Conservation (phyloP, 2,888 invertebrate species). For the Agonopterix alstromeriana region DNA sequence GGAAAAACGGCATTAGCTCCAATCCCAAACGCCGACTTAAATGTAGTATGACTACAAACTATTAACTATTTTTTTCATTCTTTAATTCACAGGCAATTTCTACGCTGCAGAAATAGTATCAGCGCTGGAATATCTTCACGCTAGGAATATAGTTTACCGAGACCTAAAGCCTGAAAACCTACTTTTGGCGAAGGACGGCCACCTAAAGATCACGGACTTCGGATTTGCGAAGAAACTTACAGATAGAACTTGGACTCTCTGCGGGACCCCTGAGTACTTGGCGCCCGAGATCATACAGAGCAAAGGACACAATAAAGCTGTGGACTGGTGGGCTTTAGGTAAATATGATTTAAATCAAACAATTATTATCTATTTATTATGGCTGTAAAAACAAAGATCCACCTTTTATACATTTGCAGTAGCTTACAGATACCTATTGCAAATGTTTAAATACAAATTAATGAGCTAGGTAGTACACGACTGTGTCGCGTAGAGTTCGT, state of each 20-base stretch:
- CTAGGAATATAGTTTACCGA: constrained; percentile 89
- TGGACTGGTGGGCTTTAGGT: constrained; percentile 99
- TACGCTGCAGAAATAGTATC: constrained; percentile 96
- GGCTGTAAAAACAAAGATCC: too few relatives aligned
- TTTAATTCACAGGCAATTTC: constrained; percentile 82
- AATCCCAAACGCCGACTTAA: too few relatives aligned
- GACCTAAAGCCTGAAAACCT: constrained; percentile 97
- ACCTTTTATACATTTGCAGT: too few relatives aligned
- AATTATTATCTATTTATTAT: too few relatives aligned
- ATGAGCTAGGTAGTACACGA: too few relatives aligned
- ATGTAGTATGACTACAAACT: too few relatives aligned
- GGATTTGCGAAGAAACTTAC: constrained; percentile 97
- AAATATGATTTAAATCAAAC: constrained; percentile 24
- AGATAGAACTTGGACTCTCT: constrained; percentile 97
- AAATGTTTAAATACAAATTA: too few relatives aligned
- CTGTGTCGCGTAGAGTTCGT: too few relatives aligned
- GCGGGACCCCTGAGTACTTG: constrained; percentile 98
- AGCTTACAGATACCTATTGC: too few relatives aligned
- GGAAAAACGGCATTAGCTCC: too few relatives aligned
- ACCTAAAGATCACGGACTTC: constrained; percentile 98
- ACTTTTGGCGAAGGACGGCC: constrained; percentile 93
- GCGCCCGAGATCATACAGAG: constrained; percentile 98
- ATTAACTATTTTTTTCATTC: constrained; percentile 21
- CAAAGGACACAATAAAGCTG: constrained; percentile 98
- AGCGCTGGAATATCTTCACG: constrained; percentile 95